A percentile compares a stretch with the other conserved stretches of the same genome.
phyloP scores from a whole-genome alignment of 2,797 vertebrate species.

The Coracias cyanogaster region DNA sequence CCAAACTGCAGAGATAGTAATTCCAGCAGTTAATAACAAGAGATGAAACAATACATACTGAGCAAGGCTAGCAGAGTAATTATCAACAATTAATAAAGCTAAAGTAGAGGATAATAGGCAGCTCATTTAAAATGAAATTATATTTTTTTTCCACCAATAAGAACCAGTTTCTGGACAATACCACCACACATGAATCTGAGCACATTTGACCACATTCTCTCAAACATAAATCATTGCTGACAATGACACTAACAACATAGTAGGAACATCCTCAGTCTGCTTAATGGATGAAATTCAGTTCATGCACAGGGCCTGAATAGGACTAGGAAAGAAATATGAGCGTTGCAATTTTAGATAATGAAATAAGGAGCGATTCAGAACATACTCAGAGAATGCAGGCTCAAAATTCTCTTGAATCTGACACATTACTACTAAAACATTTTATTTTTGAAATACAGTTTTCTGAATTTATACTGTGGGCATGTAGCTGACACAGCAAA shows the following conservation, averaged over 20 bases:
- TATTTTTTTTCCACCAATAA: neutral
- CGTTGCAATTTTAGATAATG: neutral
- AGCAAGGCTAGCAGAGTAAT: constrained; percentile 5
- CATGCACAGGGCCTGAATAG: neutral
- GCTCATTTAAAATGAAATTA: neutral
- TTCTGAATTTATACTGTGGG: neutral
- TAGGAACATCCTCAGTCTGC: neutral
- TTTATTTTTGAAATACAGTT: neutral
- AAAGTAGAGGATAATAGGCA: neutral
- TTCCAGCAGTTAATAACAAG: constrained; percentile 12
- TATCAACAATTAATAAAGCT: constrained; percentile 28
- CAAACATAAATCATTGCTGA: constrained; percentile 10
- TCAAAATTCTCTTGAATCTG: neutral
- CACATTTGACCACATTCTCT: neutral
- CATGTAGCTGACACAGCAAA: neutral
- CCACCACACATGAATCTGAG: neutral
- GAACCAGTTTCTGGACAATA: neutral
- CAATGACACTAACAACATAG: constrained; percentile 1
- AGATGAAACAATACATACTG: neutral
- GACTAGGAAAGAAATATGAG: neutral
- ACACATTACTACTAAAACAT: neutral
- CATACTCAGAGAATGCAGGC: neutral
- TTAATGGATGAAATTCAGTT: constrained; percentile 12
- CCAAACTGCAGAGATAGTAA: neutral
- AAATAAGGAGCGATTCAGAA: neutral